Percentiles rank a stretch among this genome's conserved stretches.
Evolutionary conservation across 1,140 invertebrate genomes (phyloP).

Genomic region (Ceratosolen solmsi): DNA sequence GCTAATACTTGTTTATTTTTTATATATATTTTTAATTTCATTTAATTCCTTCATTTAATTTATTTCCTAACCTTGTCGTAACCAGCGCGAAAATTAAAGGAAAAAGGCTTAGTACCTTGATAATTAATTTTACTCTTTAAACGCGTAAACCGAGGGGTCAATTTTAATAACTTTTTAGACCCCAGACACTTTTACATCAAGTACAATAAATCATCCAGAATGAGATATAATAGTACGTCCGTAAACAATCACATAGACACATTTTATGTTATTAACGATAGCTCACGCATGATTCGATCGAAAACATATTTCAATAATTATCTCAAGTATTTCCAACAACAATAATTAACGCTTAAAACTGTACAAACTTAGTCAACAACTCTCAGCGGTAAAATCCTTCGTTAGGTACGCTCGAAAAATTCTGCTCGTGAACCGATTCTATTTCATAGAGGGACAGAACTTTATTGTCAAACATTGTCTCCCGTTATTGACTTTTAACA

Average conservation of each 20-base stretch:
- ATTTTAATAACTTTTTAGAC: conserved; percentile 21
- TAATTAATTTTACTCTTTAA: conserved; percentile 29
- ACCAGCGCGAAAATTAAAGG: conserved; percentile 39
- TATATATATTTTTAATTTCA: conserved; percentile 40
- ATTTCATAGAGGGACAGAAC: conserved; percentile 33
- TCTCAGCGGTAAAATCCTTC: conserved; percentile 69
- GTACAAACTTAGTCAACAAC: conserved; percentile 69
- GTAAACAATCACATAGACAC: conserved; percentile 53
- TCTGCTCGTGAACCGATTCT: conserved; percentile 42
- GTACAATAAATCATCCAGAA: conserved; percentile 47
- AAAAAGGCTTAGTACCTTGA: conserved; percentile 40
- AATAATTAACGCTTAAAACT: conserved; percentile 70
- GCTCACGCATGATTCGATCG: conserved; percentile 47
- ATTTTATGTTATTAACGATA: conserved; percentile 52
- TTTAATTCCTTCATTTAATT: conserved; percentile 34
- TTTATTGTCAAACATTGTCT: conserved; percentile 29
- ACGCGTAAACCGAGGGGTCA: conserved; percentile 9
- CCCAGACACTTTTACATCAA: conserved; percentile 37
- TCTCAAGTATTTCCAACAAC: conserved; percentile 53
- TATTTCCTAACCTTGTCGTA: conserved; percentile 31
- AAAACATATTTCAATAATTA: conserved; percentile 52
- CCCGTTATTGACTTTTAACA: conserved; percentile 21
- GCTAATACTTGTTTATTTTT: conserved; percentile 50
- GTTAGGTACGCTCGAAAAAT: conserved; percentile 60
- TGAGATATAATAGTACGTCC: conserved; percentile 50